These are phyloP conservation scores for Rotaria magnacalcarata DNA, from an alignment of 2,888 invertebrate species.

Conservation along the genomic window DNA sequence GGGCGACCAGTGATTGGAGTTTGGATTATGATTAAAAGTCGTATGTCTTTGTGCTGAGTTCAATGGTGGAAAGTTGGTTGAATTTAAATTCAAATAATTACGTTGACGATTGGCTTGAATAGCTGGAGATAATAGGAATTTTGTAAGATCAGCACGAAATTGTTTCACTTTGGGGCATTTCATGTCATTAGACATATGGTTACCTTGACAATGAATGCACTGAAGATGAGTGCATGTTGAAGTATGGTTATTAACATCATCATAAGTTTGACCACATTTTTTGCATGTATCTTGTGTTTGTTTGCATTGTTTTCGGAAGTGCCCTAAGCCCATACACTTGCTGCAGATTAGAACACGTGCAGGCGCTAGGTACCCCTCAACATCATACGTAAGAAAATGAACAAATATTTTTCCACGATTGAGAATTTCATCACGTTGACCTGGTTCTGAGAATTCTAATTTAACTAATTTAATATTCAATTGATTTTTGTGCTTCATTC, in stretches of 20 bases:
- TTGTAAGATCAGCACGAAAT: background rate
- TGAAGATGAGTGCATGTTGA: background rate
- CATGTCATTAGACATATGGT: background rate
- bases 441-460: background rate
- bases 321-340: background rate
- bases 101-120: background rate
- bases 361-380: background rate
- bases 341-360: background rate
- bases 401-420: background rate
- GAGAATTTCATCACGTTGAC: background rate
- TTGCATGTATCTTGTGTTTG: background rate
- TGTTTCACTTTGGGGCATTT: background rate
- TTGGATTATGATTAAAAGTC: background rate
- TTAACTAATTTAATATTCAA: background rate
- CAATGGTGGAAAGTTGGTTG: background rate
- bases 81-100: fast-evolving
- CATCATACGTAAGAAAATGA: background rate
- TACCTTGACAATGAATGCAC: background rate
- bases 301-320: background rate
- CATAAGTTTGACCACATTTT: background rate
- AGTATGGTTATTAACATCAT: background rate
- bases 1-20: background rate
- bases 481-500: background rate
- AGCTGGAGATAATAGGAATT: background rate
- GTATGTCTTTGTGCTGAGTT: background rate